A percentile compares a stretch with the other conserved stretches of the same genome.
Conservation (phyloP, 2,888 invertebrate species). For the Phaedon cochleariae region DNA sequence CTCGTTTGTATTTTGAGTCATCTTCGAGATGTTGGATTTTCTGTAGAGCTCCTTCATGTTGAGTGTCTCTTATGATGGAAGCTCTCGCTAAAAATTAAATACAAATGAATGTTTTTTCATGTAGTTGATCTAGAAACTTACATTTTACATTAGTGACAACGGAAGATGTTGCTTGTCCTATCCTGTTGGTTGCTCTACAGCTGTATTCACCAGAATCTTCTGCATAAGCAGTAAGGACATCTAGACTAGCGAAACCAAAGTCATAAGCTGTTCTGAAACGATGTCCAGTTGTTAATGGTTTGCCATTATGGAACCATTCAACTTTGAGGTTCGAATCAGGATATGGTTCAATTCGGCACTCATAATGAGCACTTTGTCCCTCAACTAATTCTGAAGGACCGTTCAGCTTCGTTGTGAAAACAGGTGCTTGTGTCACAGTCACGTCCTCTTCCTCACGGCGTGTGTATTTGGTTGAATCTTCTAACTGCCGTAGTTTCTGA, state of each 20-base stretch:
- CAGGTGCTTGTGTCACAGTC: constrained; percentile 82
- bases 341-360: constrained; percentile 92
- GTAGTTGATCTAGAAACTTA: constrained; percentile 63
- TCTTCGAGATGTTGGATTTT: constrained; percentile 94
- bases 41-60: constrained; percentile 90
- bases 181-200: constrained; percentile 84
- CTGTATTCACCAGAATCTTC: constrained; percentile 95
- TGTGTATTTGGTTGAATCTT: constrained; percentile 81
- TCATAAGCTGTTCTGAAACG: constrained; percentile 94
- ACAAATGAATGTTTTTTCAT: constrained; percentile 17
- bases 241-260: constrained; percentile 96
- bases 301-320: constrained; percentile 94
- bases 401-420: constrained; percentile 85
- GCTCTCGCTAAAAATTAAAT: constrained; percentile 72
- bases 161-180: constrained; percentile 84
- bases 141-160: constrained; percentile 83
- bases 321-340: constrained; percentile 89
- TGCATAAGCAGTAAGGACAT: constrained; percentile 91
- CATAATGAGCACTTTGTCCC: constrained; percentile 91
- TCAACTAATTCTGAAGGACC: constrained; percentile 87
- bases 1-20: constrained; percentile 78
- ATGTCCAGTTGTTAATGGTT: constrained; percentile 87
- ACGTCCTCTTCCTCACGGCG: constrained; percentile 84
- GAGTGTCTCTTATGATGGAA: constrained; percentile 87
- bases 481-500: constrained; percentile 86